Evolutionary conservation across 2,113 vertebrate genomes (phyloP), one percentile per base, ranked within the genome.

Genomic region (Sylvietta virens): DNA sequence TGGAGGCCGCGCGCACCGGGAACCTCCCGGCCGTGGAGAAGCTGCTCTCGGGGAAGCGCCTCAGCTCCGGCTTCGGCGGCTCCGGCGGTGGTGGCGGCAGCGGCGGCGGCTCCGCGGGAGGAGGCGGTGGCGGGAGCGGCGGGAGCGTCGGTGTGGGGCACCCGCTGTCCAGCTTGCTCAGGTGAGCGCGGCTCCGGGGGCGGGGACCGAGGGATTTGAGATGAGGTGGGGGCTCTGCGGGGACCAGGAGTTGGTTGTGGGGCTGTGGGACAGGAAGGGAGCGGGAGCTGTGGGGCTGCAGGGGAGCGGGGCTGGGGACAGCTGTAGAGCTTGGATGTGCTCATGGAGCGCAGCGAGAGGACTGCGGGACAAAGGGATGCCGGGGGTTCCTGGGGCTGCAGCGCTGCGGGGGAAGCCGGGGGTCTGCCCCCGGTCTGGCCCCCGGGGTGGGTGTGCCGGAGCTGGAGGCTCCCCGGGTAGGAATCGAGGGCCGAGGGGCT

Each of bases 21-120:
- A 99, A 99, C 97, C 98, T 99, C 92, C 98, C 98, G 92, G 98
- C 98, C 3, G 99, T 99, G 95, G 99, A 99, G 98, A 99, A 99
- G 98, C 98, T 99, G 93, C 97, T 99, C 48, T 99, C 98, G 61
- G 99, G 99, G 77, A 99, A 99, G 97, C 98, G 99, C 73, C 98
- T 98, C 72, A 98, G 98, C 74, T 98, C 98, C 6, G 98, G 98
- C 71, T 96, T 97, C 88, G 91, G 91, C 5, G 97, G 98, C 54
- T 90, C 93, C 17, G 91, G 91, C 1, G 72, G 50, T 0, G 40
- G 88, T 1, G 80, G 91, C 23, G 74, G 97, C 33, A 96, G 97
- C 22, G 97, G 97, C 40, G 40, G 97, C 20, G 97, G 97, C 44
- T 95, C 97, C 74, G 95, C 97, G 8, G 98, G 98, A 56, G 97